Percentiles rank a stretch among this genome's conserved stretches.
Evolutionary conservation across 2,797 vertebrate genomes (phyloP).

Genomic region (Amblyopsis hoosieri): DNA sequence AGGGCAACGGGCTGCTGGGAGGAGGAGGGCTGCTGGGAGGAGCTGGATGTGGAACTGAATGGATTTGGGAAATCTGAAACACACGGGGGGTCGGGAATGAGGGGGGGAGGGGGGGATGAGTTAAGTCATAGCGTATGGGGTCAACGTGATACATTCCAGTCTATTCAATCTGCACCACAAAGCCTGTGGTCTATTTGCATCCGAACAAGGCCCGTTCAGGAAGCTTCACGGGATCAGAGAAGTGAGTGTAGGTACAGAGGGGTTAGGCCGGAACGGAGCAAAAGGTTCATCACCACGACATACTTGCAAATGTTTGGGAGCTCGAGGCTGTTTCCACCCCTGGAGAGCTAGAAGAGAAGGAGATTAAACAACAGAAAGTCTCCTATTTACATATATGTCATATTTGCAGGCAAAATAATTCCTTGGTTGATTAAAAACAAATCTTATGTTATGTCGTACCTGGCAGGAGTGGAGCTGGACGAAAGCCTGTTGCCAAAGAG

Average conservation of each 20-base stretch:
- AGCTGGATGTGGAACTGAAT: conserved; percentile 72
- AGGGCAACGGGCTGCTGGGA: conserved; percentile 75
- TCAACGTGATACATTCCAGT: conserved; percentile 57
- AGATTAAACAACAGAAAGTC: neutral
- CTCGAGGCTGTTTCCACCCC: conserved; percentile 68
- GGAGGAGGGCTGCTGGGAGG: conserved; percentile 18
- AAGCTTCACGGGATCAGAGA: conserved; percentile 4
- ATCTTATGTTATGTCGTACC: conserved; percentile 48
- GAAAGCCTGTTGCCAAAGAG: conserved; percentile 80
- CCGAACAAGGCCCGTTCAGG: conserved; percentile 26
- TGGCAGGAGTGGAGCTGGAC: conserved; percentile 79
- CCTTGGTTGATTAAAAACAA: conserved; percentile 2
- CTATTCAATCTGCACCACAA: conserved; percentile 31
- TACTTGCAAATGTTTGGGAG: conserved; percentile 79
- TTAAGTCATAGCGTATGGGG: conserved; percentile 48
- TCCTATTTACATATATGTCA: neutral
- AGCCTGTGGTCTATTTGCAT: conserved; percentile 24
- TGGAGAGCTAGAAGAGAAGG: conserved; percentile 64
- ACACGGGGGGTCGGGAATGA: conserved; percentile 4
- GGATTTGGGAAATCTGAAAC: conserved; percentile 86
- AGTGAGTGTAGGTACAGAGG: conserved; percentile 23
- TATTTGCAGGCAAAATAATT: neutral
- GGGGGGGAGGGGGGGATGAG: conserved; percentile 8
- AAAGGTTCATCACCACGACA: conserved; percentile 23
- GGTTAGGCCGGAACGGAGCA: conserved; percentile 9